A percentile compares a stretch with the other conserved stretches of the same genome.
Conservation (phyloP, 1,140 invertebrate genomes). For the Camponotus floridanus region DNA sequence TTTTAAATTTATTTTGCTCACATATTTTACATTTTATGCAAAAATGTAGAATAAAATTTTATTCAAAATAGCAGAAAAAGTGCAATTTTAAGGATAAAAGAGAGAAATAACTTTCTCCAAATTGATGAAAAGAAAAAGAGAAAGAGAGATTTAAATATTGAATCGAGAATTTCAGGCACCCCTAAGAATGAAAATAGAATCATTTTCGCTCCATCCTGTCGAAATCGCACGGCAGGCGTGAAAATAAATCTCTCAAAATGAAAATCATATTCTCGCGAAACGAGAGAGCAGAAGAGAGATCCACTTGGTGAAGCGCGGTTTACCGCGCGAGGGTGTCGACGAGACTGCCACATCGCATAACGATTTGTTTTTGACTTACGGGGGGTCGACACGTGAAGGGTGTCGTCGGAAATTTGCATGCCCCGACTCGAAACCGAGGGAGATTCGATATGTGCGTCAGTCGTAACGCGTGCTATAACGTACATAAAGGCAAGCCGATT, state of each 20-base stretch:
- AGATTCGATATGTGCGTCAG: slow-evolving; percentile 32
- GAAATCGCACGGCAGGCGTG: background rate
- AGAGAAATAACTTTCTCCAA: background rate
- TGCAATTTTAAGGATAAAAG: background rate
- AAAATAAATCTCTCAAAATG: slow-evolving; percentile 28
- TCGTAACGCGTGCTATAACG: background rate
- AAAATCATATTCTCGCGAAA: background rate
- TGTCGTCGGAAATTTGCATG: slow-evolving; percentile 66
- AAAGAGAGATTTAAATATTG: background rate
- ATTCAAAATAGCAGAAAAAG: slow-evolving; percentile 20
- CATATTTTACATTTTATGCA: slow-evolving; percentile 24
- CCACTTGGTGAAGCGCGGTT: background rate
- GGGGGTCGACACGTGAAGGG: background rate
- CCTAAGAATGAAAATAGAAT: slow-evolving; percentile 25
- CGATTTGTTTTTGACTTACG: slow-evolving; percentile 67
- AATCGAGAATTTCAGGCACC: slow-evolving; percentile 1
- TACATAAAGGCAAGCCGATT: slow-evolving; percentile 43
- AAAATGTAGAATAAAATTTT: slow-evolving; percentile 40
- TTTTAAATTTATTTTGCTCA: background rate
- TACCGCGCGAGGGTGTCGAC: slow-evolving; percentile 6
- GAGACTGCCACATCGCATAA: background rate
- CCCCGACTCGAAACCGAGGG: background rate
- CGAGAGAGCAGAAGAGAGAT: slow-evolving; percentile 31
- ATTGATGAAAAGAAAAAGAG: background rate
- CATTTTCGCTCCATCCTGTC: background rate